A percentile compares a stretch with the other conserved stretches of the same genome.
These are phyloP conservation scores for Periphyllus acericola DNA, from an alignment of 2,888 invertebrate genomes.

Conservation along the genomic window DNA sequence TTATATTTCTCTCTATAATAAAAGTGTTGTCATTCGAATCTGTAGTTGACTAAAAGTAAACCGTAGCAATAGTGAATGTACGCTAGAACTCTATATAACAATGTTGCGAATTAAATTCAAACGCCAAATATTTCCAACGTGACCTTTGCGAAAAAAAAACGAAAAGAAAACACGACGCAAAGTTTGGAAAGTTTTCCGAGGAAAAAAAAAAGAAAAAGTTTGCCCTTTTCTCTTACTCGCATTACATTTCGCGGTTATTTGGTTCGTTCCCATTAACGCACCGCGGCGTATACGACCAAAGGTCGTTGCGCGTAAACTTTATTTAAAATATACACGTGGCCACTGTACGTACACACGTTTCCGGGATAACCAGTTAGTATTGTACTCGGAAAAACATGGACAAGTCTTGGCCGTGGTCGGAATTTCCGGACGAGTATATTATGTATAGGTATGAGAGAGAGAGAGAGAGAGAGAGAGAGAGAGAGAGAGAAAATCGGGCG, in stretches of 20 bases:
- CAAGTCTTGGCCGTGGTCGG: neutral
- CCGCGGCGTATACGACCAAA: conserved; percentile 39
- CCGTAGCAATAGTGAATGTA: neutral
- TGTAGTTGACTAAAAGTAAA: neutral
- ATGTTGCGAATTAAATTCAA: neutral
- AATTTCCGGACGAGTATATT: neutral
- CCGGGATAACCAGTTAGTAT: conserved; percentile 11
- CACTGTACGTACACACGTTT: conserved; percentile 10
- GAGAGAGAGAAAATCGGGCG: too few species aligned
- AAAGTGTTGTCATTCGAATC: neutral
- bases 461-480: too few species aligned
- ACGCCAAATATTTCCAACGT: neutral
- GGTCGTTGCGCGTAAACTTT: conserved; percentile 45
- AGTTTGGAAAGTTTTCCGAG: conserved; percentile 29
- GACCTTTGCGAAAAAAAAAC: conserved; percentile 18
- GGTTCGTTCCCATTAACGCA: conserved; percentile 20
- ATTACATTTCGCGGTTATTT: conserved; percentile 39
- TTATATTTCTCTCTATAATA: neutral
- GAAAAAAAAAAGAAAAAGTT: neutral
- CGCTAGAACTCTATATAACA: neutral
- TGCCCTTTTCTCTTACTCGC: conserved; percentile 28
- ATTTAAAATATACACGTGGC: conserved; percentile 32
- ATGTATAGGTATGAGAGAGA: too few species aligned
- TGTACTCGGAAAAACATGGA: neutral
- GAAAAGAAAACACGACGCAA: neutral